Evolutionary conservation across 2,888 invertebrate genomes (phyloP).

Genomic region (Graphium colonna): DNA sequence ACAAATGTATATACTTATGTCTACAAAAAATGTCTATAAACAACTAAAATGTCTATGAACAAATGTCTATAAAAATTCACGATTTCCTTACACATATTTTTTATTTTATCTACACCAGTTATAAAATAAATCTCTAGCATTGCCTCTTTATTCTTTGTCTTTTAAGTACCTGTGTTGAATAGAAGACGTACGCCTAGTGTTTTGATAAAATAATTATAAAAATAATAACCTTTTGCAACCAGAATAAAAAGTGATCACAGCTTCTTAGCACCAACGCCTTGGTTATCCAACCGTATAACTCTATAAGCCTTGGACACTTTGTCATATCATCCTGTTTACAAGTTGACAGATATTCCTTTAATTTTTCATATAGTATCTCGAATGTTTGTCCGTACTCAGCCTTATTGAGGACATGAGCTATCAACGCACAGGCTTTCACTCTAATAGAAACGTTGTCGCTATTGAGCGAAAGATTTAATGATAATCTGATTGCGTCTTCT

Average conservation of each 20-base stretch:
- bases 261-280: constrained; percentile 65
- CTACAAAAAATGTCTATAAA: too few species aligned
- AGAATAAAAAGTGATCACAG: constrained; percentile 56
- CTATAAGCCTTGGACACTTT: constrained; percentile 49
- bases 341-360: constrained; percentile 45
- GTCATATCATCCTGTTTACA: constrained; percentile 41
- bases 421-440: constrained; percentile 65
- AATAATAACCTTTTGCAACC: constrained; percentile 59
- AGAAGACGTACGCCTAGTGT: background rate
- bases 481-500: constrained; percentile 53
- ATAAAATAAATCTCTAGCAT: too few species aligned
- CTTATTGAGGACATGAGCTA: constrained; percentile 82
- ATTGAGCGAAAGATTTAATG: constrained; percentile 54
- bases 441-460: constrained; percentile 50
- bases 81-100: too few species aligned
- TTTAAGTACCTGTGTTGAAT: background rate
- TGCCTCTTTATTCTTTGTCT: too few species aligned
- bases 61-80: too few species aligned
- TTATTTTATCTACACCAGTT: too few species aligned
- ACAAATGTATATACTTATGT: too few species aligned
- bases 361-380: constrained; percentile 55
- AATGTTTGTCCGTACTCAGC: constrained; percentile 59
- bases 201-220: too few species aligned
- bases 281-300: constrained; percentile 64
- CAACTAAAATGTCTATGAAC: too few species aligned